phyloP scores from a whole-genome alignment of 2,113 vertebrate species.

The Lagopus muta region DNA sequence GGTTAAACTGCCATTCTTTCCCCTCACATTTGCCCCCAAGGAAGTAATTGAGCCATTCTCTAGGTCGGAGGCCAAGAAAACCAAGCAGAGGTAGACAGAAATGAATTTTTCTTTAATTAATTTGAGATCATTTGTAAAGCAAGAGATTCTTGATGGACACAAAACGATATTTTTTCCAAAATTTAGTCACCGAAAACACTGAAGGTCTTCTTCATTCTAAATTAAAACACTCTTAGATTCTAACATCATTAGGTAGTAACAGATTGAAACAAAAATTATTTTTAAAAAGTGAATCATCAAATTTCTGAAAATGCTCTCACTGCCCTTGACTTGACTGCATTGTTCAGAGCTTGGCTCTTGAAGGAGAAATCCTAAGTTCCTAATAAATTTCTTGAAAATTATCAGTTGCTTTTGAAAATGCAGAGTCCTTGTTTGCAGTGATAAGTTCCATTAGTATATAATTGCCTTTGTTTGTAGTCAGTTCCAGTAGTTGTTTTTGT shows the following conservation, averaged over 20 bases:
- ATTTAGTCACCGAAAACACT: not conserved
- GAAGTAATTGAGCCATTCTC: accelerated
- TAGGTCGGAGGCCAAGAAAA: not conserved
- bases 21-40: not conserved
- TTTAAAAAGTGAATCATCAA: not conserved
- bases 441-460: not conserved
- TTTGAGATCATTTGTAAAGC: not conserved
- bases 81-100: not conserved
- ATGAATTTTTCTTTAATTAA: not conserved
- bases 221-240: not conserved
- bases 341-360: not conserved
- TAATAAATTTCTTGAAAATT: not conserved
- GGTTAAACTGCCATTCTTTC: not conserved
- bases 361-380: not conserved
- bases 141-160: not conserved
- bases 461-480: not conserved
- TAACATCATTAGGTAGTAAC: not conserved
- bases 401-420: not conserved
- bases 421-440: not conserved
- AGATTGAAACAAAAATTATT: not conserved
- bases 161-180: not conserved
- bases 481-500: not conserved
- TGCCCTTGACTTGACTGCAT: not conserved
- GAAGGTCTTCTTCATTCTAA: not conserved
- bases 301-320: not conserved